Evolutionary conservation across 2,113 vertebrate species (phyloP).

Genomic region (Motacilla alba): DNA sequence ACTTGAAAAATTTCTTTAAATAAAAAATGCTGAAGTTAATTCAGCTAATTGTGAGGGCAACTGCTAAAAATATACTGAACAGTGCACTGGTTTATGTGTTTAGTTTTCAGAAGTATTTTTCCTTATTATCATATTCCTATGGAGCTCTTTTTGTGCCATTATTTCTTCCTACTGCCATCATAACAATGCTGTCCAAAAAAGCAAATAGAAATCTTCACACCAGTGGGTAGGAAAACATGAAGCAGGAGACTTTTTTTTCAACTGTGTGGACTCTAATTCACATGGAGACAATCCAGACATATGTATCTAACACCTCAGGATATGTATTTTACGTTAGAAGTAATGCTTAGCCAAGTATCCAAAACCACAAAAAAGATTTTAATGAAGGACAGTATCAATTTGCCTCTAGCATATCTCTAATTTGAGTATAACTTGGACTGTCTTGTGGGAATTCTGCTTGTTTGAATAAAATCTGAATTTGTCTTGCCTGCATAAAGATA

Average conservation of each 20-base stretch:
- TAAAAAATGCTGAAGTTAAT: neutral
- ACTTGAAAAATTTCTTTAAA: neutral
- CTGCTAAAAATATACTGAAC: neutral
- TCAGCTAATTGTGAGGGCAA: neutral
- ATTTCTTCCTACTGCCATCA: neutral
- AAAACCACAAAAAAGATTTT: neutral
- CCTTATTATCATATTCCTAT: neutral
- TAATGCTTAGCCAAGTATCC: neutral
- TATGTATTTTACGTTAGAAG: neutral
- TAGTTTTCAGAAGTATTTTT: neutral
- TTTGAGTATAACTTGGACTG: constrained; percentile 21
- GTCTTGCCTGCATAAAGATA: neutral
- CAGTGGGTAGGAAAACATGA: neutral
- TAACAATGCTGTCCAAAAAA: neutral
- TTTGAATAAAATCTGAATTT: constrained; percentile 43
- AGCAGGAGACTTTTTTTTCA: neutral
- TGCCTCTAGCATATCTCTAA: neutral
- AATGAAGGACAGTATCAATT: neutral
- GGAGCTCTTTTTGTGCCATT: neutral
- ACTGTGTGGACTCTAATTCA: neutral
- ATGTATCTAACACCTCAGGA: neutral
- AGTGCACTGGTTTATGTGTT: neutral
- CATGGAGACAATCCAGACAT: neutral
- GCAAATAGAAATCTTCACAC: neutral
- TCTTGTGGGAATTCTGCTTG: constrained; percentile 21